Evolutionary conservation across 2,113 vertebrate species (phyloP), one percentile per base, ranked within the genome.

Genomic region (Rhadina sibilatrix): DNA sequence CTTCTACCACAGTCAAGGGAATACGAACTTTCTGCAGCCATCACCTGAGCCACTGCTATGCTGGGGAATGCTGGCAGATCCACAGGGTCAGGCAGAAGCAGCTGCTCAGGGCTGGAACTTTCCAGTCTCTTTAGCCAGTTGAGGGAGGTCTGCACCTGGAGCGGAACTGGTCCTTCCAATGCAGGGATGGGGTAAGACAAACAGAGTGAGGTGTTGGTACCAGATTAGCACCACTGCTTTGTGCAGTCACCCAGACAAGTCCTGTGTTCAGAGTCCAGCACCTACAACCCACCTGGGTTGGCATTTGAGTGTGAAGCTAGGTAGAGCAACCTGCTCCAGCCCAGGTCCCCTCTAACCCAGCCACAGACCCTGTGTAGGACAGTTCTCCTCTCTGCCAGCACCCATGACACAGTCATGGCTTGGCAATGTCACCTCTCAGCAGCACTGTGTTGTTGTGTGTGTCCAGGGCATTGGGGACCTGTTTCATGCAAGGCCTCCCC

Each of bases 31-130:
- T 53, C 31, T 59, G 53, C 40, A 52, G 31, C 38, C 44, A 54
- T 18, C 52, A 70, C 18, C 15, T n/a, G 49, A 59, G 38, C 35
- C 12, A 33, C 40, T 0, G 0, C 25, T 8, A 5, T 1, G 1
- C 18, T n/a, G 19, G 31, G 22, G 5, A 8, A 59, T 47, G 52
- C 28, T 79, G 42, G 61, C 37, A 70, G 37, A 40, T 57, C 61
- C 24, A 28, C 12, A 33, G 27, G 25, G 64, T 20, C 8, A 16
- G 22, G 13, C 10, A 69, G 54, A 78, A 31, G 37, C 1, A 3
- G 52, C 37, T 66, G 37, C 46, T 75, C 27, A 38, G n/a, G 40
- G 40, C 30, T 59, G 28, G 47, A 87, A 35, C 28, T n/a, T 83
- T 68, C 15, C 44, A n/a, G 28, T 23, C 66, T 70, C 61, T 44